Evolutionary conservation across 2,113 vertebrate species (phyloP), one percentile per base, ranked within the genome.

Genomic region (Microtus pennsylvanicus): DNA sequence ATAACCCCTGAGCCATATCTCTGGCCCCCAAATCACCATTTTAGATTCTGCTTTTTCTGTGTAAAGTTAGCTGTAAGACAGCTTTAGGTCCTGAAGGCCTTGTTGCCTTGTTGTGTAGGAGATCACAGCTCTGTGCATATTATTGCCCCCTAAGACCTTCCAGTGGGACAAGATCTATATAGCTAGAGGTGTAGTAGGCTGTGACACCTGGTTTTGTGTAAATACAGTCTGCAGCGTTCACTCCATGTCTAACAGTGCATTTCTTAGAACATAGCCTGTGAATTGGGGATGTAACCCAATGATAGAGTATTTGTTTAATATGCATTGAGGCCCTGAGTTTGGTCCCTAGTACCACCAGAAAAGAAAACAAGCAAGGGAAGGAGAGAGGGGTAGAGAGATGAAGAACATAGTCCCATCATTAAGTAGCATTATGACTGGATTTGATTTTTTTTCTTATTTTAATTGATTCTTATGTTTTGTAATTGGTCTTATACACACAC

Each of bases 381-480:
- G 22, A 61, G 6, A 14, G 24, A 17, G 28, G 67, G 30, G 14
- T 33, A 69, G 30, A 35, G 11, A 2, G 22, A 22, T 12, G n/a
- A 45, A 52, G 87, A 75, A 22, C 26, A 33, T 17, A 61, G 26
- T 11, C 26, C 67, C 30, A 14, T 35, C n/a, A 58, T 42, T 89
- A 45, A 61, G 16, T 7, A 76, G n/a, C 38, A 61, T 61, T 87
- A 45, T 88, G 47, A 38, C 13, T n/a, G 65, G n/a, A 38, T 88
- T 74, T 88, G 47, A 38, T 74, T 88, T 78, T 78, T 50, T 52
- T 85, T 70, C 13, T 87, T 87, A 67, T 75, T 94, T 87, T 94
- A 69, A 16, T 77, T n/a, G 76, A 7, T 35, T 45, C 47, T 45
- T 88, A 33, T 61, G n/a, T 75, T 45, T 89, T 45, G 26, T 9